A percentile compares a stretch with the other conserved stretches of the same genome.
Conservation (phyloP, 2,888 invertebrate species). For the Mesochorus sp. region DNA sequence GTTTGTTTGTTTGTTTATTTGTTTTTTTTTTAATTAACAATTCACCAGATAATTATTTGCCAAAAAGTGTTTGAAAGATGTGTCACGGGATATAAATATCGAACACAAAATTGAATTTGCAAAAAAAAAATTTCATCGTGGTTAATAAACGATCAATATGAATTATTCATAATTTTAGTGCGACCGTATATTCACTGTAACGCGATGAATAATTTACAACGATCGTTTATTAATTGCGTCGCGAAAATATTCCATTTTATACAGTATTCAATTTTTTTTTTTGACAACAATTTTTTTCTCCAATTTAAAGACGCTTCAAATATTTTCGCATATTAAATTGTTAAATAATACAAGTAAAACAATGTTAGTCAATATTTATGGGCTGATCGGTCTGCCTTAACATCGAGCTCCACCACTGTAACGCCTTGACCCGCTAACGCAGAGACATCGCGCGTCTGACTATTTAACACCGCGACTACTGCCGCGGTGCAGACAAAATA, state of each 20-base stretch:
- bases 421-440: slow-evolving; percentile 39
- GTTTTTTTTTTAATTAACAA: background rate
- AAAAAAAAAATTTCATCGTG: background rate
- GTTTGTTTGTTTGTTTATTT: background rate
- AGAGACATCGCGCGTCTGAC: slow-evolving; percentile 44
- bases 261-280: too few species aligned
- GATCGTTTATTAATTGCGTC: too few species aligned
- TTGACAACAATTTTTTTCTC: too few species aligned
- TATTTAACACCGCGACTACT: slow-evolving; percentile 50
- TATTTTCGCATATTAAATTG: too few species aligned
- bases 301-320: too few species aligned
- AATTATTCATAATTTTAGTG: background rate
- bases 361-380: too few species aligned
- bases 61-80: too few species aligned
- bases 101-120: background rate
- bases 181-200: too few species aligned
- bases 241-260: too few species aligned
- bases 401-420: slow-evolving; percentile 14
- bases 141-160: background rate
- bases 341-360: too few species aligned
- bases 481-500: slow-evolving; percentile 34
- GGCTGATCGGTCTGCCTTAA: background rate
- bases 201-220: too few species aligned
- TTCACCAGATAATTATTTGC: too few species aligned
- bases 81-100: background rate